phyloP scores from a whole-genome alignment of 2,797 vertebrate genomes.

The Poecilia wingei region DNA sequence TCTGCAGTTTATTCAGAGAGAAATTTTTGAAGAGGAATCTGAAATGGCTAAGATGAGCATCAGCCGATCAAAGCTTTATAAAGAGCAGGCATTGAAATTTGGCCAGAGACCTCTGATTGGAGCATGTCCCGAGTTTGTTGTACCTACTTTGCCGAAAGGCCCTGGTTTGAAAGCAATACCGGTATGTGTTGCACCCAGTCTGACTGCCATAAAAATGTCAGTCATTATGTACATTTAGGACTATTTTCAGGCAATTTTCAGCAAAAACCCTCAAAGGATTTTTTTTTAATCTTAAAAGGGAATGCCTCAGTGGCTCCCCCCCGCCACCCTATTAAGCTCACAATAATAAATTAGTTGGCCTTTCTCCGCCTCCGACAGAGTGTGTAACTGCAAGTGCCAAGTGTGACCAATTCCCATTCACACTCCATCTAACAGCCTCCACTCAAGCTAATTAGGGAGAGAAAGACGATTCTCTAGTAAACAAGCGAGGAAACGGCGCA shows the following conservation, averaged over 20 bases:
- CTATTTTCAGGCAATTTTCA: background rate
- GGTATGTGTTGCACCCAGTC: background rate
- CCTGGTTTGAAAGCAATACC: background rate
- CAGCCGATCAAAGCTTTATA: background rate
- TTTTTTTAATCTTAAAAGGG: conserved; percentile 26
- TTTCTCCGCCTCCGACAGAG: conserved; percentile 62
- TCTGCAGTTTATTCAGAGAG: background rate
- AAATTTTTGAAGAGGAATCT: background rate
- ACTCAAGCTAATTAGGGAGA: conserved; percentile 61
- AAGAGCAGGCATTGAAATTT: background rate
- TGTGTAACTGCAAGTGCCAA: conserved; percentile 61
- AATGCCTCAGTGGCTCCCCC: background rate
- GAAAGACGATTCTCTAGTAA: conserved; percentile 40
- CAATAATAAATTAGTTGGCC: conserved; percentile 54
- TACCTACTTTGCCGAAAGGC: background rate
- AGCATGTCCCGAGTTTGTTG: background rate
- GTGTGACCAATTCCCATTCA: conserved; percentile 65
- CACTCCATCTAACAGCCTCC: conserved; percentile 36
- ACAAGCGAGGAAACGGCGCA: conserved; percentile 34
- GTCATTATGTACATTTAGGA: background rate
- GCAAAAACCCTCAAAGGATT: background rate
- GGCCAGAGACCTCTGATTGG: background rate
- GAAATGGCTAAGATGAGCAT: background rate
- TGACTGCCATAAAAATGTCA: background rate
- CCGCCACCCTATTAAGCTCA: conserved; percentile 24